A percentile compares a stretch with the other conserved stretches of the same genome.
phyloP scores from a whole-genome alignment of 2,113 vertebrate species.

The Xyliphius kryptos region DNA sequence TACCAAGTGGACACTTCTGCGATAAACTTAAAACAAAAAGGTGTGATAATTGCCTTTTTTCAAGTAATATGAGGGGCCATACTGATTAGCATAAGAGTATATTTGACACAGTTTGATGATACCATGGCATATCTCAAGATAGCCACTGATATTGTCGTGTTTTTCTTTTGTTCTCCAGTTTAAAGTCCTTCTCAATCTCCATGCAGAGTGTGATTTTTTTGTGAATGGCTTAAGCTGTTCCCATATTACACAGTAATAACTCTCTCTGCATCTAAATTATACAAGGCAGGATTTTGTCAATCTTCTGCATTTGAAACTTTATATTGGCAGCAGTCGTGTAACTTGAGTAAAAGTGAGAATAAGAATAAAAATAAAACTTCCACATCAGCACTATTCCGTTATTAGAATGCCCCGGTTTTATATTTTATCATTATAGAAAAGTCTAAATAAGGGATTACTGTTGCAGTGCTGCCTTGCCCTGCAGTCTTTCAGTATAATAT shows the following conservation, averaged over 20 bases:
- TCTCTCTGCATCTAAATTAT: conserved; percentile 13
- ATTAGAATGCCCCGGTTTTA: conserved; percentile 36
- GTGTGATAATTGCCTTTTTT: background rate
- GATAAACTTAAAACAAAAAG: background rate
- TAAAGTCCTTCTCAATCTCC: background rate
- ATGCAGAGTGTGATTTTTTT: background rate
- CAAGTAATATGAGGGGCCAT: background rate
- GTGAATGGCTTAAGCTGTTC: background rate
- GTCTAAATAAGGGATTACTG: background rate
- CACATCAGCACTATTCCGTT: conserved; percentile 30
- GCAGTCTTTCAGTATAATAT: background rate
- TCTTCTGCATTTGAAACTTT: conserved; percentile 19
- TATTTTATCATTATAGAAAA: conserved; percentile 24
- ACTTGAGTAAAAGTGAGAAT: conserved; percentile 39
- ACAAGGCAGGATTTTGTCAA: conserved; percentile 9
- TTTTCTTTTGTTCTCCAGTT: background rate
- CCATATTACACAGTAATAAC: conserved; percentile 9
- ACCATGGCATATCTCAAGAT: background rate
- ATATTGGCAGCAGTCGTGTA: conserved; percentile 25
- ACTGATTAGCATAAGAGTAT: background rate
- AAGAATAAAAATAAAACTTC: conserved; percentile 19
- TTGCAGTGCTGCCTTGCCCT: conserved; percentile 11
- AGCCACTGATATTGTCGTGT: background rate
- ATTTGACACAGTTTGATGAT: background rate
- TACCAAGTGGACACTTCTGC: background rate